Conservation (phyloP, 1,140 invertebrate genomes). For the Drosophila ohnishii region DNA sequence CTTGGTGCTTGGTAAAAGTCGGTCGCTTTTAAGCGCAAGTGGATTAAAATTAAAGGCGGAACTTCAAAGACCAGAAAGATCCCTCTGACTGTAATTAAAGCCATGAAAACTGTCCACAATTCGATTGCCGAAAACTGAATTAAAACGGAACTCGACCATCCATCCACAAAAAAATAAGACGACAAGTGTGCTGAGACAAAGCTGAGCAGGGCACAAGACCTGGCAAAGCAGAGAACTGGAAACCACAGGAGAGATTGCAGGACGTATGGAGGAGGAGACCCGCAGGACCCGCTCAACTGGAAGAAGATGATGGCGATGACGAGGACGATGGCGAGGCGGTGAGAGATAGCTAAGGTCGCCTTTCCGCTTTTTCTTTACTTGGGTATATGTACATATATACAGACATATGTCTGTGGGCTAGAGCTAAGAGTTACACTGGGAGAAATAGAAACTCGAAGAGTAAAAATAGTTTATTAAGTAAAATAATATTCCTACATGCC, state of each 20-base stretch:
- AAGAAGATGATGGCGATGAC: constrained; percentile 66
- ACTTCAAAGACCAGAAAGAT: constrained; percentile 54
- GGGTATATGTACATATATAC: neutral
- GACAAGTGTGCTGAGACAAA: constrained; percentile 35
- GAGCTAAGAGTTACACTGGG: neutral
- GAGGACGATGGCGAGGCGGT: constrained; percentile 41
- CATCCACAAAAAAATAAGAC: constrained; percentile 17
- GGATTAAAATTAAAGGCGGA: constrained; percentile 68
- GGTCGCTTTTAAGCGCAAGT: constrained; percentile 61
- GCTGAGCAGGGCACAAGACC: constrained; percentile 4
- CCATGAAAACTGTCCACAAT: constrained; percentile 70
- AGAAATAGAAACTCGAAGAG: neutral
- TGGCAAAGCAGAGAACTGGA: constrained; percentile 29
- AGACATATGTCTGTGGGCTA: constrained; percentile 11
- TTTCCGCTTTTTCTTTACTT: constrained; percentile 20
- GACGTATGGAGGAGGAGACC: constrained; percentile 12
- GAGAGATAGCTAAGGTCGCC: constrained; percentile 56
- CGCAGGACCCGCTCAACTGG: constrained; percentile 69
- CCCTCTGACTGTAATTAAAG: constrained; percentile 55
- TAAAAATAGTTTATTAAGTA: accelerated
- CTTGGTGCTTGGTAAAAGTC: constrained; percentile 20
- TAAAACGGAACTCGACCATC: constrained; percentile 50
- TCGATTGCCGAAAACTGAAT: constrained; percentile 71
- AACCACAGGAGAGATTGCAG: constrained; percentile 51
- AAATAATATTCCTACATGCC: accelerated